Conservation (phyloP, 2,888 invertebrate genomes). For the Cerceris rybyensis region DNA sequence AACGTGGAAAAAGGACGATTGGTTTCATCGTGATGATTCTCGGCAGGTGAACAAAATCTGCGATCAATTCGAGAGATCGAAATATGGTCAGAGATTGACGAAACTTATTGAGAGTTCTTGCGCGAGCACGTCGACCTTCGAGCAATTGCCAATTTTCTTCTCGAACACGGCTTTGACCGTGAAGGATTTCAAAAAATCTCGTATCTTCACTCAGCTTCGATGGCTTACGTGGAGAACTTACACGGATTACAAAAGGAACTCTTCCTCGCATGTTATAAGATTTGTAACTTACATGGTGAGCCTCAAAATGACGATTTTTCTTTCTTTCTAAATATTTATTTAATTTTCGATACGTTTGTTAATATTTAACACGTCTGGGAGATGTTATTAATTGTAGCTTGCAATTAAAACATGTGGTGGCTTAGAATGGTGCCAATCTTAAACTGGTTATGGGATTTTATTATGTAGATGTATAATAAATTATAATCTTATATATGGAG, state of each 20-base stretch:
- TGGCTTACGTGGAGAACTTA: conserved; percentile 88
- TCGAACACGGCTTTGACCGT: conserved; percentile 75
- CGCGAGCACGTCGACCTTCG: conserved; percentile 11
- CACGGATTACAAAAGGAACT: conserved; percentile 86
- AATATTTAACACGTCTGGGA: too few relatives aligned
- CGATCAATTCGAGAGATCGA: conserved; percentile 84
- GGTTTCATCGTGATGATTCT: neutral
- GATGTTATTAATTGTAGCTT: too few relatives aligned
- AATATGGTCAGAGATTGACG: conserved; percentile 70
- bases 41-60: conserved; percentile 83
- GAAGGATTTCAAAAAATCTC: conserved; percentile 82
- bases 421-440: too few relatives aligned
- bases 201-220: conserved; percentile 86
- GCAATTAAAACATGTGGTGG: too few relatives aligned
- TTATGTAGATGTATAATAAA: too few relatives aligned
- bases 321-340: neutral
- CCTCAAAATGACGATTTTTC: conserved; percentile 14
- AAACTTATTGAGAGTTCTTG: conserved; percentile 64
- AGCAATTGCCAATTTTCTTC: conserved; percentile 60
- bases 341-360: neutral
- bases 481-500: too few relatives aligned
- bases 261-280: conserved; percentile 85
- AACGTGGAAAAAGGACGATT: neutral
- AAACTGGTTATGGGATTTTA: too few relatives aligned
- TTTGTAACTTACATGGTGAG: conserved; percentile 85